Percentiles rank a stretch among this genome's conserved stretches.
Evolutionary conservation across 2,888 invertebrate species (phyloP).

Genomic region (Aphidoletes aphidimyza): DNA sequence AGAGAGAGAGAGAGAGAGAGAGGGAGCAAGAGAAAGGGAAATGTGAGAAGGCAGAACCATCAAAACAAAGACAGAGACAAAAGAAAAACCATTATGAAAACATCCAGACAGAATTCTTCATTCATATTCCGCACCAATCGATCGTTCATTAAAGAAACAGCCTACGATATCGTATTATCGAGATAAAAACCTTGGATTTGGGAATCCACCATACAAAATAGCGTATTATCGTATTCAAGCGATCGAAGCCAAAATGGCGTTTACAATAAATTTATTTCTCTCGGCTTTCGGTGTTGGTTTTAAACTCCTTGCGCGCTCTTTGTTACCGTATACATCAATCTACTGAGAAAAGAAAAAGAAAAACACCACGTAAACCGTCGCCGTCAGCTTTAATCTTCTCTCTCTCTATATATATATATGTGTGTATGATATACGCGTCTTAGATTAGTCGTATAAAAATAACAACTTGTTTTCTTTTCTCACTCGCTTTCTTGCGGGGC

Average conservation of each 20-base stretch:
- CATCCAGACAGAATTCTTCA: slow-evolving; percentile 44
- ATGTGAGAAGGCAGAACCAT: not conserved
- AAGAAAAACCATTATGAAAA: not conserved
- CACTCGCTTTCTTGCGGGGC: slow-evolving; percentile 1
- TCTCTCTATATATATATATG: not conserved
- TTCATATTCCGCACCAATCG: slow-evolving; percentile 45
- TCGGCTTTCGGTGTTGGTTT: not conserved
- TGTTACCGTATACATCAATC: slow-evolving; percentile 3
- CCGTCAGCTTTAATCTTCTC: slow-evolving; percentile 29
- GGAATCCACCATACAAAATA: slow-evolving; percentile 9
- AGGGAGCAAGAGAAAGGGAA: not conserved
- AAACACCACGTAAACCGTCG: not conserved
- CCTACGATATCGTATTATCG: slow-evolving; percentile 38
- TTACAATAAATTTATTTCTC: slow-evolving; percentile 18
- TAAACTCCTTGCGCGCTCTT: slow-evolving; percentile 10
- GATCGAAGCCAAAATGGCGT: slow-evolving; percentile 41
- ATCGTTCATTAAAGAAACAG: slow-evolving; percentile 23
- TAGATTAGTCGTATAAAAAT: slow-evolving; percentile 44
- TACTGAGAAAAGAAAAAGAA: no score
- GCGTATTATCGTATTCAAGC: not conserved
- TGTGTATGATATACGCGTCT: slow-evolving; percentile 22
- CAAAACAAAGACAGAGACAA: not conserved
- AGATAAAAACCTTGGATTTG: slow-evolving; percentile 20
- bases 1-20: not conserved
- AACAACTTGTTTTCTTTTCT: slow-evolving; percentile 49